phyloP scores from a whole-genome alignment of 1,140 invertebrate species.

The Hyphantria cunea region DNA sequence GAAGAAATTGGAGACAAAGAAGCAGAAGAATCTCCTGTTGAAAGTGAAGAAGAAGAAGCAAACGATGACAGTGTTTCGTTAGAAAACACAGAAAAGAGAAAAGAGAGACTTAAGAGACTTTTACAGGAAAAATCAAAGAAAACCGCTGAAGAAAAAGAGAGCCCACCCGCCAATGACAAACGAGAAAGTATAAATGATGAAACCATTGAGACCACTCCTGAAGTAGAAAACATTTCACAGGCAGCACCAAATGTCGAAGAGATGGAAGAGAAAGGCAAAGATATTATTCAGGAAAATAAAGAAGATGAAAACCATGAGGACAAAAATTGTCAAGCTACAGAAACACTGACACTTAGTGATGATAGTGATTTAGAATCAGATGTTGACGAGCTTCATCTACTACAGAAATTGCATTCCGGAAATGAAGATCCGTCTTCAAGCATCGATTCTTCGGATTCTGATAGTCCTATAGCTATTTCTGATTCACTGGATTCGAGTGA shows the following conservation, averaged over 20 bases:
- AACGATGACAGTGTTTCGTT: slow-evolving; percentile 46
- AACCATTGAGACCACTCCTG: slow-evolving; percentile 1
- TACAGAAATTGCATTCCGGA: slow-evolving; percentile 64
- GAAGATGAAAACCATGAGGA: slow-evolving; percentile 19
- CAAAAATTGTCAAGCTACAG: slow-evolving; percentile 1
- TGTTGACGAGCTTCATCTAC: slow-evolving; percentile 65
- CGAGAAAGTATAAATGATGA: slow-evolving; percentile 10
- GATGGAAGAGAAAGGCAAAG: slow-evolving; percentile 9
- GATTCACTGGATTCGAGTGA: slow-evolving; percentile 53
- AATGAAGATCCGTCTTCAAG: slow-evolving; percentile 49
- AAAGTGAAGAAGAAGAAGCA: slow-evolving; percentile 65
- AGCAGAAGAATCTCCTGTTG: slow-evolving; percentile 68
- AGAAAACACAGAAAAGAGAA: slow-evolving; percentile 63
- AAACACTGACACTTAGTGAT: slow-evolving; percentile 37
- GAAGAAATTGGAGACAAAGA: slow-evolving; percentile 74
- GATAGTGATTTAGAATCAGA: slow-evolving; percentile 55
- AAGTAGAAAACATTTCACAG: slow-evolving; percentile 15
- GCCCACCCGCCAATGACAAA: slow-evolving; percentile 12
- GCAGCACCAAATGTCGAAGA: slow-evolving; percentile 17
- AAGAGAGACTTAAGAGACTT: slow-evolving; percentile 58
- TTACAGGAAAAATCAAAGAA: slow-evolving; percentile 61
- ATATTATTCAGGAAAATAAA: slow-evolving; percentile 17
- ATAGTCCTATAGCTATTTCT: slow-evolving; percentile 58
- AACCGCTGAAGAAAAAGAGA: slow-evolving; percentile 40
- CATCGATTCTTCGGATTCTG: slow-evolving; percentile 53